These are phyloP conservation scores for Bubo blakistoni DNA, from an alignment of 2,113 vertebrate genomes.

Conservation along the genomic window DNA sequence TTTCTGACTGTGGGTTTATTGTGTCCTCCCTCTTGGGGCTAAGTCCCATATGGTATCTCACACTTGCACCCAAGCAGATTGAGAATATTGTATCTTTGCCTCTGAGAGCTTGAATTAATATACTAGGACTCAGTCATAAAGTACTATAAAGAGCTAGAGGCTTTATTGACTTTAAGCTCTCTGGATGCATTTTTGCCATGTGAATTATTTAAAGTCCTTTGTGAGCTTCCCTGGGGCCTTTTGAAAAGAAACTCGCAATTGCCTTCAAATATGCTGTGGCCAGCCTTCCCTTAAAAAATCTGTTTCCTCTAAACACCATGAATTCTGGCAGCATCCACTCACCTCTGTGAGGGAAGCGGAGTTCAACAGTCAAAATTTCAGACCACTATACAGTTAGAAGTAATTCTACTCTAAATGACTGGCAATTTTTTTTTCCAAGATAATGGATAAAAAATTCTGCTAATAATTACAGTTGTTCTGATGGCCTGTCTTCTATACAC, in stretches of 20 bases:
- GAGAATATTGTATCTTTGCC: neutral
- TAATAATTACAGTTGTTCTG: neutral
- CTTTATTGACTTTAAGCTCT: conserved; percentile 46
- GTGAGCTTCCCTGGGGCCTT: neutral
- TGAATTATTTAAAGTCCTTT: conserved; percentile 48
- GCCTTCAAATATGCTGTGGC: neutral
- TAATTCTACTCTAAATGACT: neutral
- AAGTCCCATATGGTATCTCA: conserved; percentile 31
- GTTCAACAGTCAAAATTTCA: neutral
- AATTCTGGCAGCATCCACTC: neutral
- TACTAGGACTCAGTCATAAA: neutral
- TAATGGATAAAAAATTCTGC: neutral
- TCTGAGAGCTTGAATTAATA: conserved; percentile 46
- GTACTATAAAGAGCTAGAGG: conserved; percentile 13
- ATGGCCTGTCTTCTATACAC: neutral
- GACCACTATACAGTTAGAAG: neutral
- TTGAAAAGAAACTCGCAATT: neutral
- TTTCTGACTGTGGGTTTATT: conserved; percentile 2
- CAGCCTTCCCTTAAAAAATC: neutral
- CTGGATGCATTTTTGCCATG: conserved; percentile 3
- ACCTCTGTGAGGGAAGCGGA: neutral
- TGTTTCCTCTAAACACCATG: neutral
- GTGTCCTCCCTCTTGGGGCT: neutral
- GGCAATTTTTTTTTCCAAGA: neutral
- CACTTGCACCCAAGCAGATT: conserved; percentile 35